A percentile compares a stretch with the other conserved stretches of the same genome.
These are phyloP conservation scores for Alentia gelatinosa DNA, from an alignment of 2,888 invertebrate species.

Conservation along the genomic window DNA sequence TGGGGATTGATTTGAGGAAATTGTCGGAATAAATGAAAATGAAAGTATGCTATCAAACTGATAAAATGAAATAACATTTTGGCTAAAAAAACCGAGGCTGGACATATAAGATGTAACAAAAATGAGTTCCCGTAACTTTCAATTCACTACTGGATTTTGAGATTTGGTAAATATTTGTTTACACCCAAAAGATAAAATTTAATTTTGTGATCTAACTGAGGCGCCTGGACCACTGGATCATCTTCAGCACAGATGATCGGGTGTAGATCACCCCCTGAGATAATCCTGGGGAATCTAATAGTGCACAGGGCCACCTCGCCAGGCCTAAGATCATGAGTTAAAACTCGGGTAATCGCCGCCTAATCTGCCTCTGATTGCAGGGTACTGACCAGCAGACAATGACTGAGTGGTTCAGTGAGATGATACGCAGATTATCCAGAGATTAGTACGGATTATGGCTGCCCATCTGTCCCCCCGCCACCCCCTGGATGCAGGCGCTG, in stretches of 20 bases:
- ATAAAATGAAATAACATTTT: too few species aligned
- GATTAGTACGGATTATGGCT: conserved; percentile 37
- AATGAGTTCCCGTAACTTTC: too few species aligned
- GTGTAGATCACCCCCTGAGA: background rate
- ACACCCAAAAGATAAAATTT: too few species aligned
- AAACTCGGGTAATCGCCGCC: conserved; percentile 29
- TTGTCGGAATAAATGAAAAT: too few species aligned
- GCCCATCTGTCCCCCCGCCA: conserved; percentile 9
- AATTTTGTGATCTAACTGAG: too few species aligned
- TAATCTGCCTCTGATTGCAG: background rate
- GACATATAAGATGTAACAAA: too few species aligned
- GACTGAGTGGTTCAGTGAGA: background rate
- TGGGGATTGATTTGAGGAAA: too few species aligned
- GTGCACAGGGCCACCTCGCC: background rate
- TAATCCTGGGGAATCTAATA: background rate
- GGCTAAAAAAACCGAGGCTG: too few species aligned
- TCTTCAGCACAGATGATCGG: background rate
- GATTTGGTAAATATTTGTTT: too few species aligned
- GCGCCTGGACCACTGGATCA: background rate
- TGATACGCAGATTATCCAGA: conserved; percentile 44
- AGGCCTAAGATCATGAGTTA: background rate
- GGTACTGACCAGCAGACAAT: background rate
- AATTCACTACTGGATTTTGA: too few species aligned
- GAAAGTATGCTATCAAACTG: too few species aligned
- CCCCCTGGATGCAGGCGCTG: background rate